A percentile compares a stretch with the other conserved stretches of the same genome.
These are phyloP conservation scores for Sebastes trivittatus DNA, from an alignment of 2,797 vertebrate genomes.

Conservation along the genomic window DNA sequence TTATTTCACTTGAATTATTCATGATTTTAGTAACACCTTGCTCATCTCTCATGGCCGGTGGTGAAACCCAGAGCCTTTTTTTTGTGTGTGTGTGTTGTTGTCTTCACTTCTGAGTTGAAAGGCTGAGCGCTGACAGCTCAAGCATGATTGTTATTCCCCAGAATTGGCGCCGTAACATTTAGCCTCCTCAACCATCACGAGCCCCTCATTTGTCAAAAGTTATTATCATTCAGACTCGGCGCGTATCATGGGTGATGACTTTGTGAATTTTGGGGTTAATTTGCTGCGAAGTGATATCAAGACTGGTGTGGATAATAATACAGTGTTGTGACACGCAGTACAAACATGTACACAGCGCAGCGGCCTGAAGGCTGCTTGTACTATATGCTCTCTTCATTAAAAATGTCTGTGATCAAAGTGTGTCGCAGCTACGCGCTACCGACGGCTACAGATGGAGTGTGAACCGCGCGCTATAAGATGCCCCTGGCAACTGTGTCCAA, in stretches of 20 bases:
- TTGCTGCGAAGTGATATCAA: constrained; percentile 3
- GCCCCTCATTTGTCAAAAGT: constrained; percentile 33
- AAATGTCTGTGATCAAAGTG: constrained; percentile 59
- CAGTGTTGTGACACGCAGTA: constrained; percentile 2
- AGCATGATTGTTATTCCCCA: constrained; percentile 45
- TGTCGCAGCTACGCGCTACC: constrained; percentile 28
- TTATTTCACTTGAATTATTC: constrained; percentile 64
- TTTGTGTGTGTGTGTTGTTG: neutral
- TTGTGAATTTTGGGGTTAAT: constrained; percentile 28
- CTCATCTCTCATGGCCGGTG: constrained; percentile 37
- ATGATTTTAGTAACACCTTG: constrained; percentile 48
- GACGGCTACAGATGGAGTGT: constrained; percentile 43
- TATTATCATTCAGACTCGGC: neutral
- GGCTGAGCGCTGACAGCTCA: constrained; percentile 30
- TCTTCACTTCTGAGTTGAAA: constrained; percentile 44
- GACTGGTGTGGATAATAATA: constrained; percentile 1
- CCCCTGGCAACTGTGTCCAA: constrained; percentile 46
- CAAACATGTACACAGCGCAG: constrained; percentile 3
- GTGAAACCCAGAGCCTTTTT: constrained; percentile 24
- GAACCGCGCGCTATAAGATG: neutral
- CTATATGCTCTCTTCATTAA: constrained; percentile 35
- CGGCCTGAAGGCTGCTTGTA: constrained; percentile 19
- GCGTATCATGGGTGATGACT: neutral
- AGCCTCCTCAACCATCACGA: neutral
- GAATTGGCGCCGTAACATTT: constrained; percentile 27